These are phyloP conservation scores for Tretioscincus oriximinensis DNA, from an alignment of 2,113 vertebrate genomes.

Conservation along the genomic window DNA sequence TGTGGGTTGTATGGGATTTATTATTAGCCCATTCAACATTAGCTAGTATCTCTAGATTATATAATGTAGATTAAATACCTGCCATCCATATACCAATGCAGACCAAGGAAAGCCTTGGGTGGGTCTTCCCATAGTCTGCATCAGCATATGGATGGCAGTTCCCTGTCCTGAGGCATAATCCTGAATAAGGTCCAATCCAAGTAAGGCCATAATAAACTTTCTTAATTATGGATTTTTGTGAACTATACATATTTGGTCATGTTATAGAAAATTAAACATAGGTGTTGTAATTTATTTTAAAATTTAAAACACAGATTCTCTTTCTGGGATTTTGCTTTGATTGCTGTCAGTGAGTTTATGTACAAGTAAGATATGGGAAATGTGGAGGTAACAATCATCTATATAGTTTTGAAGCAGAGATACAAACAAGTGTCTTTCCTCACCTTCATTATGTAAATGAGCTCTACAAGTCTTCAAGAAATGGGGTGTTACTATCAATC, in stretches of 20 bases:
- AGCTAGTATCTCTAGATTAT: no score
- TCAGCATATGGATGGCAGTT: no score
- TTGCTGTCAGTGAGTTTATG: background rate
- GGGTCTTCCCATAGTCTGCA: no score
- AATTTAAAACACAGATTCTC: background rate
- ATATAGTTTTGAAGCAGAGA: background rate
- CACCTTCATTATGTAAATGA: conserved; percentile 44
- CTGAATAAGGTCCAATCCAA: no score
- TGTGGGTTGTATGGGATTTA: no score
- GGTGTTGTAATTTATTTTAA: background rate
- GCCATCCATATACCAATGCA: no score
- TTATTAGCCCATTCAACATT: no score
- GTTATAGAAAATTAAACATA: background rate
- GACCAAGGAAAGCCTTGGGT: no score
- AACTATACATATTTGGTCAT: background rate
- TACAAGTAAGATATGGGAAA: background rate
- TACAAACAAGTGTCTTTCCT: conserved; percentile 28
- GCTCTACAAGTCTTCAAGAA: conserved; percentile 32
- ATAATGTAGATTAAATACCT: no score
- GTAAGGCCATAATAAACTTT: no score
- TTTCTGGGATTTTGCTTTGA: background rate
- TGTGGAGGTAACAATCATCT: background rate
- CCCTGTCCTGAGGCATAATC: no score
- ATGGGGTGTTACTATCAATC: conserved; percentile 54
- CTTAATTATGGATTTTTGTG: background rate